Conservation (phyloP, 2,113 vertebrate species). For the Pica pica region DNA sequence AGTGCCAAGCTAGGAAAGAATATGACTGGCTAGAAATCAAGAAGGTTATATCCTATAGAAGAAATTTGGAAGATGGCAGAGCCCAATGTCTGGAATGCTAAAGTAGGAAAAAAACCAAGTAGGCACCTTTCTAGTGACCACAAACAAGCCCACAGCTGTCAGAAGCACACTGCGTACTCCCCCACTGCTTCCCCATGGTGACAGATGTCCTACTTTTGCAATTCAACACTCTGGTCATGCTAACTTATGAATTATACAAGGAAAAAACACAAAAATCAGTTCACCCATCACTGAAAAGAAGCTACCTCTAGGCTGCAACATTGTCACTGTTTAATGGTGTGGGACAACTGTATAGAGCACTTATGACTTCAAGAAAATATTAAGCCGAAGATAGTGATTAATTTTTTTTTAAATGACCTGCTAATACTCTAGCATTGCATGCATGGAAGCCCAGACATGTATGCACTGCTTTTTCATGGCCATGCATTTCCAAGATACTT, state of each 20-base stretch:
- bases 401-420: background rate
- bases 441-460: background rate
- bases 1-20: background rate
- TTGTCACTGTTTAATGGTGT: background rate
- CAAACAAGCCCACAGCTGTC: constrained; percentile 21
- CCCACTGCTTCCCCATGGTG: constrained; percentile 46
- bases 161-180: background rate
- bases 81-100: background rate
- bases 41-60: background rate
- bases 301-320: constrained; percentile 38
- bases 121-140: constrained; percentile 45
- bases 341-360: background rate
- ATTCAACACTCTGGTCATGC: constrained; percentile 29
- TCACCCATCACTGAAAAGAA: constrained; percentile 34
- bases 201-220: constrained; percentile 63
- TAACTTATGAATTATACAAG: constrained; percentile 62
- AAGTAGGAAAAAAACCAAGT: background rate
- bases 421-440: background rate
- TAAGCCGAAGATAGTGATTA: background rate
- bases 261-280: constrained; percentile 10
- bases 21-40: background rate
- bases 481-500: background rate
- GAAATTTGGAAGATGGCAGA: background rate
- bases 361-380: background rate
- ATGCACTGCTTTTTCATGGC: background rate